Percentiles rank a stretch among this genome's conserved stretches.
Conservation (phyloP, 2,797 vertebrate species). For the Aplochiton taeniatus region DNA sequence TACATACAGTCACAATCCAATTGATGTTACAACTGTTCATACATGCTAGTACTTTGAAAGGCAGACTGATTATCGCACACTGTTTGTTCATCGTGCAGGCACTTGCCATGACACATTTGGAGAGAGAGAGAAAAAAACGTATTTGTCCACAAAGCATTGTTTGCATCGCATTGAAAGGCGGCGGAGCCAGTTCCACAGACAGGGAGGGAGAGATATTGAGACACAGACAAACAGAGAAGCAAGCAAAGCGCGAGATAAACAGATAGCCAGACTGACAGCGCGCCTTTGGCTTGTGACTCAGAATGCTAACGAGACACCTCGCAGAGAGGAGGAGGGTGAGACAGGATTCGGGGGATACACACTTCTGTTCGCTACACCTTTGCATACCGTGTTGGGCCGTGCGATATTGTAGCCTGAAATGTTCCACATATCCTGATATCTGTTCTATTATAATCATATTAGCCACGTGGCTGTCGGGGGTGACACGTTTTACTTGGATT, state of each 20-base stretch:
- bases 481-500: too few species aligned
- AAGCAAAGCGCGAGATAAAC: constrained; percentile 55
- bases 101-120: constrained; percentile 21
- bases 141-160: constrained; percentile 58
- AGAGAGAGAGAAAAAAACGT: too few species aligned
- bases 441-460: too few species aligned
- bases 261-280: constrained; percentile 60
- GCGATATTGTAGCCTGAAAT: too few species aligned
- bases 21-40: too few species aligned
- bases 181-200: constrained; percentile 52
- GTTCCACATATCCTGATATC: too few species aligned
- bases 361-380: too few species aligned
- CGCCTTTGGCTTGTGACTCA: constrained; percentile 54
- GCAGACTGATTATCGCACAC: not conserved
- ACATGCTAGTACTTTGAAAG: too few species aligned
- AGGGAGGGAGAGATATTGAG: constrained; percentile 8
- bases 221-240: constrained; percentile 22
- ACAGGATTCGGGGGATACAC: constrained; percentile 13
- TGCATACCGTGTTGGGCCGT: too few species aligned
- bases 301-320: constrained; percentile 67
- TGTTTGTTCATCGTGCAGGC: constrained; percentile 55
- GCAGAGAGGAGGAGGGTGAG: constrained; percentile 47
- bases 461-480: too few species aligned
- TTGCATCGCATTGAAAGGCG: constrained; percentile 56
- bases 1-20: too few species aligned